These are phyloP conservation scores for Cossypha caffra DNA, from an alignment of 2,797 vertebrate species.

Conservation along the genomic window DNA sequence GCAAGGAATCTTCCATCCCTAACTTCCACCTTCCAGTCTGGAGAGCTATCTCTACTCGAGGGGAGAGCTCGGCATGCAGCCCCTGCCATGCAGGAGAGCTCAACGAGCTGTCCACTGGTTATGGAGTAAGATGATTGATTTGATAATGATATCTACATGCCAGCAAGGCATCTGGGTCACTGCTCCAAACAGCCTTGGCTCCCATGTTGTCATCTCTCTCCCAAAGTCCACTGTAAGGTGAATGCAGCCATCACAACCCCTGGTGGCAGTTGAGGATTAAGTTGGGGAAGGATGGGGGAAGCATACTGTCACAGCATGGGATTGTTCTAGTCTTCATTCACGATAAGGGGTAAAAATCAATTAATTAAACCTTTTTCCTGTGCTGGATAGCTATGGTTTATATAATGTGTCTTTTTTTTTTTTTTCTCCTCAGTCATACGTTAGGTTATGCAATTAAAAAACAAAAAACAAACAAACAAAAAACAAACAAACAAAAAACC, in stretches of 20 bases:
- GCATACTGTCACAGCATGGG: neutral
- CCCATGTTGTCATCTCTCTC: neutral
- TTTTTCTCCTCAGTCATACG: neutral
- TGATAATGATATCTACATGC: neutral
- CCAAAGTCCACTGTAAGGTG: neutral
- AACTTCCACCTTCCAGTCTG: neutral
- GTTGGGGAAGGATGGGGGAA: neutral
- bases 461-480: too few relatives aligned
- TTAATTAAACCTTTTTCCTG: neutral
- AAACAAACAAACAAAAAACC: too few relatives aligned
- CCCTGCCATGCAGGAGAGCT: neutral
- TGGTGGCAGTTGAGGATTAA: neutral
- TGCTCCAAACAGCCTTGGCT: neutral
- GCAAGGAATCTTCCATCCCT: neutral
- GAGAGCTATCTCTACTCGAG: neutral
- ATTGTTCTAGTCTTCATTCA: neutral
- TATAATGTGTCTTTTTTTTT: neutral
- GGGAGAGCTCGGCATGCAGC: neutral
- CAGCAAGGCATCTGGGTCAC: neutral
- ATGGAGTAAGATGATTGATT: neutral
- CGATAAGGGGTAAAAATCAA: neutral
- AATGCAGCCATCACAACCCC: neutral
- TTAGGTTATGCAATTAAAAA: neutral
- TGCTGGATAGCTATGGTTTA: neutral
- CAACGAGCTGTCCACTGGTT: rapidly evolving